These are phyloP conservation scores for Patiria pectinifera DNA, from an alignment of 53 echinoderm and acorn worm species.

Conservation along the genomic window DNA sequence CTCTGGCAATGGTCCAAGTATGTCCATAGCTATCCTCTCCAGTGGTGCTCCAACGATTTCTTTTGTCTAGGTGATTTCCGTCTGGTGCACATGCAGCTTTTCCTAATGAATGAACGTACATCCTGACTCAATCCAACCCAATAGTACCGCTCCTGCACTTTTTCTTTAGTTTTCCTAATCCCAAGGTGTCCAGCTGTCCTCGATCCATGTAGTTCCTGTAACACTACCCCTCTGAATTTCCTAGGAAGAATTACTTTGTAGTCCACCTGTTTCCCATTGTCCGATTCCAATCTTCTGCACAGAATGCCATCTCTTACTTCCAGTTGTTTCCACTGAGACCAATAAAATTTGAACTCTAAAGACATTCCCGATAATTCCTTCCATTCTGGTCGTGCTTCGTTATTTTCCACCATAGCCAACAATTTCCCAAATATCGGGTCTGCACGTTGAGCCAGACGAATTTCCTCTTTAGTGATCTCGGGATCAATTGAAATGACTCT, in stretches of 20 bases:
- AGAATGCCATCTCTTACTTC: slow-evolving; percentile 5
- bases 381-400: no score
- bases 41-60: slow-evolving; percentile 3
- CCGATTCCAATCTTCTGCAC: neutral
- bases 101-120: slow-evolving; percentile 1
- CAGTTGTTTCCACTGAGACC: slow-evolving; percentile 47
- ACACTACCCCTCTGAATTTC: neutral
- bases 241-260: slow-evolving; percentile 28
- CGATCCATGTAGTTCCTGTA: slow-evolving; percentile 7
- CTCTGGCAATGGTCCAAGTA: slow-evolving; percentile 48
- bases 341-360: slow-evolving; percentile 31
- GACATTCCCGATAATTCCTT: neutral
- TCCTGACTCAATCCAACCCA: slow-evolving; percentile 28
- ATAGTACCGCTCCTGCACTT: slow-evolving; percentile 12
- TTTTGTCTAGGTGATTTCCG: neutral
- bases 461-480: no score
- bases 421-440: no score
- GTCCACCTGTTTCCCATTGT: slow-evolving; percentile 2
- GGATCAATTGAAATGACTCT: no score
- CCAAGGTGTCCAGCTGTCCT: slow-evolving; percentile 35
- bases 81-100: neutral
- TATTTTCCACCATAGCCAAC: no score
- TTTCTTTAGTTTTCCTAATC: neutral
- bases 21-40: slow-evolving; percentile 35
- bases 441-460: no score